Conservation (phyloP, 2,113 vertebrate genomes). For the Gnathonemus longibarbis region DNA sequence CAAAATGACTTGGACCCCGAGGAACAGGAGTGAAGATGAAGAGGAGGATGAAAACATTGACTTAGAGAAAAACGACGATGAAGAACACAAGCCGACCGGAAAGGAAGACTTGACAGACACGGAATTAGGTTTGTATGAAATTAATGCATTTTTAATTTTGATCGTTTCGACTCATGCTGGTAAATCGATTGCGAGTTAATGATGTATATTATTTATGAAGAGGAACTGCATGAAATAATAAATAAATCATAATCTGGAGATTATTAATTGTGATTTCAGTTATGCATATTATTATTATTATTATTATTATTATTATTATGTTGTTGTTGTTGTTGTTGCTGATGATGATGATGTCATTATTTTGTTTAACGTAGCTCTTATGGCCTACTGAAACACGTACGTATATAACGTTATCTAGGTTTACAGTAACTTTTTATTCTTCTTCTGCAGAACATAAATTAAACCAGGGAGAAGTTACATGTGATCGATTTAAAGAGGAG, state of each 20-base stretch:
- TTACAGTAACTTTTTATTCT: conserved; percentile 4
- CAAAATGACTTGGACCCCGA: conserved; percentile 81
- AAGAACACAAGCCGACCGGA: conserved; percentile 59
- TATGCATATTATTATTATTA: conserved; percentile 8
- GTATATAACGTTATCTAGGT: not conserved
- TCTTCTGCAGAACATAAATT: conserved; percentile 26
- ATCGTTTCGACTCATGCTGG: conserved; percentile 41
- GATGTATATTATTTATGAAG: conserved; percentile 76
- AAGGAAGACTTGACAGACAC: conserved; percentile 52
- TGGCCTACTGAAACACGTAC: not conserved
- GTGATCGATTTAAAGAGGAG: conserved; percentile 36
- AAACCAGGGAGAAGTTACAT: conserved; percentile 29
- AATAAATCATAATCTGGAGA: conserved; percentile 55
- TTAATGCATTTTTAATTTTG: conserved; percentile 29
- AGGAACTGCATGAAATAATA: conserved; percentile 74
- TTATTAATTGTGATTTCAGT: conserved; percentile 12
- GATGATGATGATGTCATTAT: not conserved
- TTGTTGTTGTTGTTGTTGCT: not conserved
- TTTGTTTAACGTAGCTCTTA: not conserved
- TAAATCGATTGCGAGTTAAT: conserved; percentile 74
- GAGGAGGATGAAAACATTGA: conserved; percentile 82
- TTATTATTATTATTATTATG: not conserved
- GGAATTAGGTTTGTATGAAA: conserved; percentile 58
- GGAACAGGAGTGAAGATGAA: conserved; percentile 81
- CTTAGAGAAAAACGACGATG: conserved; percentile 78